These are phyloP conservation scores for Pemphigus obesinymphae DNA, from an alignment of 1,140 invertebrate species.

Conservation along the genomic window DNA sequence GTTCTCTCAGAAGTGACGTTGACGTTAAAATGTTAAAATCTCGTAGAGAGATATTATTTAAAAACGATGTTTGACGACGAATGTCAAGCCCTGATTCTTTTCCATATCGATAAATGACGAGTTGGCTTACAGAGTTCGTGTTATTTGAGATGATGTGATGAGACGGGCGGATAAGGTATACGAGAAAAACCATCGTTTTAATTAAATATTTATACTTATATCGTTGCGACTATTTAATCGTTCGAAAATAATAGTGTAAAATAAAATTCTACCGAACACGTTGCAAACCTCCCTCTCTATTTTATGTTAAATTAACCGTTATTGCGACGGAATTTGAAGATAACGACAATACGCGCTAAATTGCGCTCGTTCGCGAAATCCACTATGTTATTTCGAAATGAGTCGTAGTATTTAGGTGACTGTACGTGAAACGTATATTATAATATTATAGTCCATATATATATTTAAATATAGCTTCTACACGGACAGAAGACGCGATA, in stretches of 20 bases:
- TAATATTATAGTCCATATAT: not conserved
- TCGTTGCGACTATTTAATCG: no score
- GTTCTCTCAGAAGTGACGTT: no score
- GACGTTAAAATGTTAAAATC: no score
- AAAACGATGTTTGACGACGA: no score
- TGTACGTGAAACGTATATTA: not conserved
- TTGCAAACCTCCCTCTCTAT: not conserved
- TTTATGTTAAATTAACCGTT: not conserved
- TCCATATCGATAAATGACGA: not conserved
- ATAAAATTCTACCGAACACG: not conserved
- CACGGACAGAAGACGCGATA: not conserved
- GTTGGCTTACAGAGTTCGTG: no score
- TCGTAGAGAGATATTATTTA: no score
- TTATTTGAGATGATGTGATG: no score
- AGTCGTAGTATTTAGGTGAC: not conserved
- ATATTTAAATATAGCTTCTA: not conserved
- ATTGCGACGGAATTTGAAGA: not conserved
- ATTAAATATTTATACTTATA: not conserved
- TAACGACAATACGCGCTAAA: not conserved
- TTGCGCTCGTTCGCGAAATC: not conserved
- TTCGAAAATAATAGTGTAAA: no score
- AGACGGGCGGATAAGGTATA: no score
- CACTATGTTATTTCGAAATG: not conserved
- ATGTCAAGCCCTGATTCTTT: not conserved
- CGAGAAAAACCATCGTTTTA: no score